Base-by-base conservation (phyloP, 2,888 invertebrate species). In the Cephus nigrinus region DNA sequence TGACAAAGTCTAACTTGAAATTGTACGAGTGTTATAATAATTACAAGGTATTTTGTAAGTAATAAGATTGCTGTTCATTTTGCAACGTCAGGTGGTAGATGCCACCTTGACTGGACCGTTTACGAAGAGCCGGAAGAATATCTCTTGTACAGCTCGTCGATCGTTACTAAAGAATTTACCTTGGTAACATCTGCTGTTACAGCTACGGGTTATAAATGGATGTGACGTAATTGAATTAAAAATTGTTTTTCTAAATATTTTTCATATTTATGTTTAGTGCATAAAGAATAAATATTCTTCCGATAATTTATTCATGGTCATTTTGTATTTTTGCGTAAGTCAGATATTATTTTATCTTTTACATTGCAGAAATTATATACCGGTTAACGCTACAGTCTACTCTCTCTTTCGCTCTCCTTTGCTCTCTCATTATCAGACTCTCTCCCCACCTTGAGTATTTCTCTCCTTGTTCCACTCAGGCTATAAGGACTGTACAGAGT, bases 101-200 rank as follows among this genome's bases (percentile, higher is more conserved):
- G 86, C 82, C 78, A 84, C 87, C 86, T 85, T 73, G 69, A 78
- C 69, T 76, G 80, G 83, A 86, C 84, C 84, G 84, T 84, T 84
- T 82, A 79, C 80, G 80, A 55, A 55, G 23, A 23, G 23, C 31
- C 71, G 71, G 71, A 71, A 71, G 71, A 55, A 9, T 55, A 55
- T 55, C 55, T 55, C 9, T 15, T 55, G 15, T 55, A 55, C 55
- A 9, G 55, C 55, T 23, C 23, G 55, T 1, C 15, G 55, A 23
- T 55, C 55, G 55, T 55, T 55, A 55, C 55, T 9, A 9, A 55
- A 55, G 55, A 55, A 55, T 55, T 55, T 23, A 55, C 55, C 55
- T 55, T 23, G 55, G 55, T 55, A 55, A 55, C 55, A 55, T 55
- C 55, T 55, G 55, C 55, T 5, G 23, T 55, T 55, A 55, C 55